These are phyloP conservation scores for Portunus trituberculatus DNA, from an alignment of 1,140 invertebrate genomes.

Conservation along the genomic window DNA sequence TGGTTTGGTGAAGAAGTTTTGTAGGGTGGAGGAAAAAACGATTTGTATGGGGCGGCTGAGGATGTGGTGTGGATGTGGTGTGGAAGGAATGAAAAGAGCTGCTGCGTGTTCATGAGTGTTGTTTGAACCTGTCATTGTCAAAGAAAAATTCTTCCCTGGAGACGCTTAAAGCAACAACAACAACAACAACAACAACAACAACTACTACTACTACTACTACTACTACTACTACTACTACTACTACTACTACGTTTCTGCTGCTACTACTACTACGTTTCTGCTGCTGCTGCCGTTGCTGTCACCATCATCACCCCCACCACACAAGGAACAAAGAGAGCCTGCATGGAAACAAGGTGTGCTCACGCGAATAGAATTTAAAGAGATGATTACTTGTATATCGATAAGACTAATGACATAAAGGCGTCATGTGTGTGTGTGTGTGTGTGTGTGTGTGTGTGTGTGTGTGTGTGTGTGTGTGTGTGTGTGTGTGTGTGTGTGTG, in stretches of 20 bases:
- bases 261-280: neutral
- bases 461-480: too few species aligned
- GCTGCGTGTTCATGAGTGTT: too few species aligned
- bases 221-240: slow-evolving; percentile 15
- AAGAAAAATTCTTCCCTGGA: neutral
- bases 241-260: slow-evolving; percentile 8
- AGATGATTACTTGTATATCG: too few species aligned
- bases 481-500: too few species aligned
- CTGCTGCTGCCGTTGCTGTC: neutral
- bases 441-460: too few species aligned
- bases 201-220: neutral
- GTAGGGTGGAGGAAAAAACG: too few species aligned
- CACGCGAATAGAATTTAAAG: too few species aligned
- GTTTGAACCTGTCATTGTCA: neutral
- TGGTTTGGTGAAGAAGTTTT: too few species aligned
- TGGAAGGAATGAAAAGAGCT: neutral
- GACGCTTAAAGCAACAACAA: too few species aligned
- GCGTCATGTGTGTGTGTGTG: too few species aligned
- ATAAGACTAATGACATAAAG: too few species aligned
- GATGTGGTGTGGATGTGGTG: neutral
- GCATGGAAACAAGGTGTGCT: neutral
- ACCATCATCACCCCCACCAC: neutral
- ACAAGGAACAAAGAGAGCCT: neutral
- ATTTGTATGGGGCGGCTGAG: too few species aligned
- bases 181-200: neutral